Evolutionary conservation across 2,797 vertebrate genomes (phyloP), one percentile per base, ranked within the genome.

Genomic region (Esox lucius): DNA sequence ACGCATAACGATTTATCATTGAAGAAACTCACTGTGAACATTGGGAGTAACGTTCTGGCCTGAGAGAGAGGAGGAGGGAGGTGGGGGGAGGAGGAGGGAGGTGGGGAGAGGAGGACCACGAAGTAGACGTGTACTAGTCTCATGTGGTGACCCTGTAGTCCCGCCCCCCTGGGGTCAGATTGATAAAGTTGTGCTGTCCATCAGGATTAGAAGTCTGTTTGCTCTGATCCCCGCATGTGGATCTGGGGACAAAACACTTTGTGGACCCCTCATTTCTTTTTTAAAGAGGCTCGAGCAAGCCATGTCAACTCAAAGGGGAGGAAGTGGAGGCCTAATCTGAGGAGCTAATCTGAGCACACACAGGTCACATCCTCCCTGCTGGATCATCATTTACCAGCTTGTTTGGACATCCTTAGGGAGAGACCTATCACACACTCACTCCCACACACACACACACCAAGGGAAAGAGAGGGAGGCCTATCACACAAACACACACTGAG

Each of bases 201-300:
- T 94, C 92, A 96, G 93, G 95, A 97, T 97, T 96, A 96, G 96
- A 91, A 88, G 93, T 91, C 91, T 95, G 91, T 95, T 96, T 95
- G 93, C 92, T 94, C 93, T 95, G 91, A 88, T 75, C 91, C 92
- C 8, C 89, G 87, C 93, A 93, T 90, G 86, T 91, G 91, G 93
- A 92, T 94, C 78, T 87, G 84, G 90, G 94, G 94, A 95, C 94
- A 94, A 95, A 96, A 94, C 92, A 89, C 88, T 91, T 93, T 90
- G 92, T 94, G 90, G 81, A 94, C 92, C 91, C 90, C 83, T 85
- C 86, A 86, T 53, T 87, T 91, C 88, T 89, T 88, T 24, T 91
- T 93, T 91, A 94, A 92, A 93, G 90, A 91, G 92, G 92, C 95
- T 95, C 91, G 91, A 94, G 94, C 94, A 94, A 90, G 92, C 88